Conservation (phyloP, 1,140 invertebrate genomes). For the Hesperophylax magnus region DNA sequence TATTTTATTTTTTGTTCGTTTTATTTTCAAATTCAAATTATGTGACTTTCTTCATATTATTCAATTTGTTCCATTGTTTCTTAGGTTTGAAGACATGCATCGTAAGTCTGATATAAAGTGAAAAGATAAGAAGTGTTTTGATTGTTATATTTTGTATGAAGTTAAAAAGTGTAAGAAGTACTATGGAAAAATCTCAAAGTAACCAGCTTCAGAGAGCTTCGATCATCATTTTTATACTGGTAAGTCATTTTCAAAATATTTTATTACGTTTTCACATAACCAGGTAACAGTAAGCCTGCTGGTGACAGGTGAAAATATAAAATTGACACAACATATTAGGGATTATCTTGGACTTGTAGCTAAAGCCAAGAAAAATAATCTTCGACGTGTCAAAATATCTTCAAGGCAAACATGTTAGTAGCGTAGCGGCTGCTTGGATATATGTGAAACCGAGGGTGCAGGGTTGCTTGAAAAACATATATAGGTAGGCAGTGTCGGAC, state of each 20-base stretch:
- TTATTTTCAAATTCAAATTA: no score
- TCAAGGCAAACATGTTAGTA: no score
- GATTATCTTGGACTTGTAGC: no score
- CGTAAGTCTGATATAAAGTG: background rate
- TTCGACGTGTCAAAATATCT: no score
- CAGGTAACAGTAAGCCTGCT: background rate
- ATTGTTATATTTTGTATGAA: conserved; percentile 6
- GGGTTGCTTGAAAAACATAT: no score
- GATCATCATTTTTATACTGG: conserved; percentile 7
- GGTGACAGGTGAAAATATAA: background rate
- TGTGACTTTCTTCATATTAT: no score
- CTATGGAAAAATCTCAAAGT: background rate
- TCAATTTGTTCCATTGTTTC: no score
- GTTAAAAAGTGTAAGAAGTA: conserved; percentile 4
- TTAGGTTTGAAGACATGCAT: background rate
- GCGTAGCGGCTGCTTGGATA: no score
- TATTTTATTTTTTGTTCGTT: no score
- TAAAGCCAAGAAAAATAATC: no score
- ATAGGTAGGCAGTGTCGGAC: no score
- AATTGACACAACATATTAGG: background rate
- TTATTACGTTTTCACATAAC: background rate
- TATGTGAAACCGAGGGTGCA: no score
- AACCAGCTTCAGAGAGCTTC: background rate
- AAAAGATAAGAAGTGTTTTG: background rate
- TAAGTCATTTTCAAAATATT: background rate